phyloP scores from a whole-genome alignment of 2,888 invertebrate species.

The Linyphia triangularis region DNA sequence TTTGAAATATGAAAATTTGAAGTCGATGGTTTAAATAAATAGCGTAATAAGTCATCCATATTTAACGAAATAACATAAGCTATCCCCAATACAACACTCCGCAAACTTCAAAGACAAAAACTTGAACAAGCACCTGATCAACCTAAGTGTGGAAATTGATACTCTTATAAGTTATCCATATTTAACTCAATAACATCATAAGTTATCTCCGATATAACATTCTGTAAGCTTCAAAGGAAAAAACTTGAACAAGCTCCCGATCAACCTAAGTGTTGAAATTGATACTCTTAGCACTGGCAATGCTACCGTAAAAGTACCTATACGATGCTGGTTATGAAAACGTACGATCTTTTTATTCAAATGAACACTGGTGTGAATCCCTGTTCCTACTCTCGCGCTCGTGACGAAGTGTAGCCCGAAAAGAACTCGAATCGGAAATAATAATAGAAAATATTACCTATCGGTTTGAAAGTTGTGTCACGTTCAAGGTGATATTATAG shows the following conservation, averaged over 20 bases:
- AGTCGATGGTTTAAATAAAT: no score
- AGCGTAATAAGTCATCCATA: no score
- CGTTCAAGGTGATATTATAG: conserved; percentile 69
- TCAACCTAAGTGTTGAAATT: background rate
- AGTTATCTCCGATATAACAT: no score
- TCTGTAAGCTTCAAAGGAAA: background rate
- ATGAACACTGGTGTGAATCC: conserved; percentile 12
- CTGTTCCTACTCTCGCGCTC: conserved; percentile 12
- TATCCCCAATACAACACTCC: no score
- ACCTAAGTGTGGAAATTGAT: background rate
- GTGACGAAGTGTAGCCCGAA: conserved; percentile 42
- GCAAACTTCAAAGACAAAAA: background rate
- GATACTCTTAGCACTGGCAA: background rate
- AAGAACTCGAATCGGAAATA: conserved; percentile 48
- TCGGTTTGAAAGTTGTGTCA: conserved; percentile 35
- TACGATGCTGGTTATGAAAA: background rate
- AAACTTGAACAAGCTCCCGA: background rate
- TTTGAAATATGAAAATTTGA: no score
- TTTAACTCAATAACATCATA: no score
- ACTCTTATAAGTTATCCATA: no score
- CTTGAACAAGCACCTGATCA: background rate
- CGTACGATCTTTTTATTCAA: conserved; percentile 48
- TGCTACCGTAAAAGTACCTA: background rate
- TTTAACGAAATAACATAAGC: no score
- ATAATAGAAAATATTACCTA: conserved; percentile 60